Conservation (phyloP, 2,113 vertebrate species). For the Microtus ochrogaster region DNA sequence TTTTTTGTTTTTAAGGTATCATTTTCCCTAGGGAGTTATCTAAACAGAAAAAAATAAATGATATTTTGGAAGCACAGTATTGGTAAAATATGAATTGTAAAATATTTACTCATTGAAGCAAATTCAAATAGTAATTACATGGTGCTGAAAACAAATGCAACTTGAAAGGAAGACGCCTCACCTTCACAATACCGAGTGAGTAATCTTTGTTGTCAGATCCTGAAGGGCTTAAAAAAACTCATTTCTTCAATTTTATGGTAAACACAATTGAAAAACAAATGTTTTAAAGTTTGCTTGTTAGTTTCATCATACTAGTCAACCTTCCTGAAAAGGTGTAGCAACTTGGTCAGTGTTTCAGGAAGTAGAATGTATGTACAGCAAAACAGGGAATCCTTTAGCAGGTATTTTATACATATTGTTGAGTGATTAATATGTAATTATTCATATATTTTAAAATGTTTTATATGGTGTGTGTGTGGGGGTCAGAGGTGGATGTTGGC, state of each 20-base stretch:
- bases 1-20: slow-evolving; percentile 60
- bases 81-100: slow-evolving; percentile 54
- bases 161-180: slow-evolving; percentile 55
- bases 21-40: slow-evolving; percentile 52
- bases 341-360: neutral
- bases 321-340: neutral
- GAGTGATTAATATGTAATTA: neutral
- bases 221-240: neutral
- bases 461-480: neutral
- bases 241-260: slow-evolving; percentile 34
- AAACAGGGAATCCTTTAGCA: neutral
- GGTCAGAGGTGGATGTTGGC: neutral
- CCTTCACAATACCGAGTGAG: slow-evolving; percentile 42
- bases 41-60: slow-evolving; percentile 52
- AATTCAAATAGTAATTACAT: slow-evolving; percentile 73
- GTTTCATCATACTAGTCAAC: neutral
- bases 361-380: neutral
- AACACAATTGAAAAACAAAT: slow-evolving; percentile 32
- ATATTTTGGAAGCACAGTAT: slow-evolving; percentile 47
- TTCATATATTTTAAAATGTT: neutral
- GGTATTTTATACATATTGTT: neutral
- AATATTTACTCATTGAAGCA: slow-evolving; percentile 70
- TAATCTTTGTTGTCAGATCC: neutral
- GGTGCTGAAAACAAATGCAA: slow-evolving; percentile 61
- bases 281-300: slow-evolving; percentile 41